These are phyloP conservation scores for Druceiella hillmani DNA, from an alignment of 2,888 invertebrate genomes.

Conservation along the genomic window DNA sequence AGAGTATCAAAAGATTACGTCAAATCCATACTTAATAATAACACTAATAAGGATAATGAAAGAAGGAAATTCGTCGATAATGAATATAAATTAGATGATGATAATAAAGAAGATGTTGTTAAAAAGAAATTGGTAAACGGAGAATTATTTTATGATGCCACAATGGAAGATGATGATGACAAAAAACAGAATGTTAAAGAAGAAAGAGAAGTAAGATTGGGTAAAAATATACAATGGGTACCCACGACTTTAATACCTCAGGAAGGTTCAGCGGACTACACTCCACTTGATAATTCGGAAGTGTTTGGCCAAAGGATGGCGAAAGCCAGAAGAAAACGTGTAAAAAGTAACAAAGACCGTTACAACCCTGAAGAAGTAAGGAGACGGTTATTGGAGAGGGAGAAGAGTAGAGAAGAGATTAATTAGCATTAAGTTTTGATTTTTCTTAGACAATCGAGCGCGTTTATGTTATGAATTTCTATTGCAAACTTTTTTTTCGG, in stretches of 20 bases:
- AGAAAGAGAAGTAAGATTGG: conserved; percentile 4
- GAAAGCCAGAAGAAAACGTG: too few relatives aligned
- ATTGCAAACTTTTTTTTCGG: too few relatives aligned
- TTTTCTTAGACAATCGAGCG: too few relatives aligned
- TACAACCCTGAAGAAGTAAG: conserved; percentile 51
- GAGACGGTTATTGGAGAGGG: conserved; percentile 43
- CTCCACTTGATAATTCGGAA: too few relatives aligned
- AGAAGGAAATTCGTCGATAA: conserved; percentile 25
- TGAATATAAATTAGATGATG: conserved; percentile 44
- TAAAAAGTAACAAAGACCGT: too few relatives aligned
- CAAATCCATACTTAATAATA: not conserved
- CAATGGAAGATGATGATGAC: conserved; percentile 32
- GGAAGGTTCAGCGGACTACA: too few relatives aligned
- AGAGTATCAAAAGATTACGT: conserved; percentile 37
- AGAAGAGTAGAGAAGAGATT: conserved; percentile 33
- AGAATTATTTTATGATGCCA: conserved; percentile 46
- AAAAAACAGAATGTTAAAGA: conserved; percentile 15
- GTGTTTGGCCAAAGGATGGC: too few relatives aligned
- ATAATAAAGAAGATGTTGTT: conserved; percentile 36
- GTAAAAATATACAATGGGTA: not conserved
- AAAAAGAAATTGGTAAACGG: conserved; percentile 45
- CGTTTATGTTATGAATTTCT: too few relatives aligned
- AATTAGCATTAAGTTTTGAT: too few relatives aligned
- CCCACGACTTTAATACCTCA: too few relatives aligned
- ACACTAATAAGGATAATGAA: conserved; percentile 36